A percentile compares a stretch with the other conserved stretches of the same genome.
These are phyloP conservation scores for Halisarca cf. caerulea DNA, from an alignment of 37 sponge, comb jelly and placozoan genomes.

Conservation along the genomic window DNA sequence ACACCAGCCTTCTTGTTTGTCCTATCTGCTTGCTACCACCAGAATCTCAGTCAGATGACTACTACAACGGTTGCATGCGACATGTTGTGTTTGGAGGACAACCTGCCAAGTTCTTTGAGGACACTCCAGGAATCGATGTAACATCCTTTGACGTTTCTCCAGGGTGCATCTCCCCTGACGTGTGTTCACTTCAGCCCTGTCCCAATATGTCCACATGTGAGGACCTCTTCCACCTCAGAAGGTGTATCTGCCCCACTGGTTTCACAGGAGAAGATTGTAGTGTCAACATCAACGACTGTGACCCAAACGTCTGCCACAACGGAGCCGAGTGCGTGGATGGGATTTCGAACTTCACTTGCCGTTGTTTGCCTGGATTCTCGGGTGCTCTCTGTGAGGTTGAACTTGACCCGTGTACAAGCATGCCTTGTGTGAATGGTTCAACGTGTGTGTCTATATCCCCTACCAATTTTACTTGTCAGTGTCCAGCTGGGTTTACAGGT, in stretches of 20 bases:
- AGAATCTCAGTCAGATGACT: neutral
- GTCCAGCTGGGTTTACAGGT: constrained; percentile 18
- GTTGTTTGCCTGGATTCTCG: neutral
- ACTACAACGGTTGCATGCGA: constrained; percentile 24
- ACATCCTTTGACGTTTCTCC: neutral
- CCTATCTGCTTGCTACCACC: too few relatives aligned
- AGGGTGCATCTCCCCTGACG: constrained; percentile 12
- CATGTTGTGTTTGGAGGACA: constrained; percentile 11
- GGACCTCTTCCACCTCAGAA: neutral
- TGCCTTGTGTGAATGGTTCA: constrained; percentile 15
- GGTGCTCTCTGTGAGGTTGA: neutral
- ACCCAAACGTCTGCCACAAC: constrained; percentile 4
- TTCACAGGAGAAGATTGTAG: constrained; percentile 18
- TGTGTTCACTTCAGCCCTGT: neutral
- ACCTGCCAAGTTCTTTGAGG: constrained; percentile 2
- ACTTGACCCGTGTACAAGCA: neutral
- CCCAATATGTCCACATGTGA: neutral
- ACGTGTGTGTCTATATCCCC: neutral
- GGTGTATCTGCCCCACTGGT: neutral
- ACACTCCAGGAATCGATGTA: neutral
- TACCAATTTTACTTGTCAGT: neutral
- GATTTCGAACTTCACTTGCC: neutral
- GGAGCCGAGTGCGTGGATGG: constrained; percentile 4
- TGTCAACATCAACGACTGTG: constrained; percentile 4
- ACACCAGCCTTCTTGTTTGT: too few relatives aligned